A percentile compares a stretch with the other conserved stretches of the same genome.
phyloP scores from a whole-genome alignment of 2,113 vertebrate genomes.

The Onychostruthus taczanowskii region DNA sequence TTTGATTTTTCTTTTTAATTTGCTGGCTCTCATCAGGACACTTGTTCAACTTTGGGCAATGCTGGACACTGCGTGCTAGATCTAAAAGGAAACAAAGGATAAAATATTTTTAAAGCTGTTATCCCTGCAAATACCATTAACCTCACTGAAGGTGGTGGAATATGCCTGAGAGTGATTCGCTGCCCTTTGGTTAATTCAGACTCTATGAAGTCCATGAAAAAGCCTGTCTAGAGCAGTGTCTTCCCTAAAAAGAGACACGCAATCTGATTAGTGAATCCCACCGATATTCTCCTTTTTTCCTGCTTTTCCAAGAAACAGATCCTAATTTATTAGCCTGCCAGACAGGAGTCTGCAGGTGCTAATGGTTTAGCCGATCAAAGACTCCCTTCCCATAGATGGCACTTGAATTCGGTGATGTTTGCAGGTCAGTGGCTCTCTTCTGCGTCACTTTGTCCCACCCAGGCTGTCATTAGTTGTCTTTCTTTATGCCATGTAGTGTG shows the following conservation, averaged over 20 bases:
- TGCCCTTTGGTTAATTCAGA: background rate
- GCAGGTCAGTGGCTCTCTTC: background rate
- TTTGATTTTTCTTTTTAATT: background rate
- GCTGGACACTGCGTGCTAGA: background rate
- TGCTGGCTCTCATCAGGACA: background rate
- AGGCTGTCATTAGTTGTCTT: background rate
- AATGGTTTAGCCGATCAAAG: background rate
- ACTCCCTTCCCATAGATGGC: background rate
- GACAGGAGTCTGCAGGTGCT: background rate
- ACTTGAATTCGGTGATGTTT: background rate
- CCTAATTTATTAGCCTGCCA: background rate
- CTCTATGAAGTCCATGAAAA: background rate
- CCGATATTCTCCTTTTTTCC: background rate
- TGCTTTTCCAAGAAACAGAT: background rate
- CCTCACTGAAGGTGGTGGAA: background rate
- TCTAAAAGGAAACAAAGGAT: background rate
- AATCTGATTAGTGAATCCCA: background rate
- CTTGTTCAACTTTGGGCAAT: background rate
- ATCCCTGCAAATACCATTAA: background rate
- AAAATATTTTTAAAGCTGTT: background rate
- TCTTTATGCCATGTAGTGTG: accelerated
- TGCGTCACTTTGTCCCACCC: background rate
- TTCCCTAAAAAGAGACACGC: background rate
- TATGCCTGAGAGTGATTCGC: background rate
- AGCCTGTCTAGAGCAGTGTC: background rate